Evolutionary conservation across 2,113 vertebrate species (phyloP).

Genomic region (Willisornis vidua): DNA sequence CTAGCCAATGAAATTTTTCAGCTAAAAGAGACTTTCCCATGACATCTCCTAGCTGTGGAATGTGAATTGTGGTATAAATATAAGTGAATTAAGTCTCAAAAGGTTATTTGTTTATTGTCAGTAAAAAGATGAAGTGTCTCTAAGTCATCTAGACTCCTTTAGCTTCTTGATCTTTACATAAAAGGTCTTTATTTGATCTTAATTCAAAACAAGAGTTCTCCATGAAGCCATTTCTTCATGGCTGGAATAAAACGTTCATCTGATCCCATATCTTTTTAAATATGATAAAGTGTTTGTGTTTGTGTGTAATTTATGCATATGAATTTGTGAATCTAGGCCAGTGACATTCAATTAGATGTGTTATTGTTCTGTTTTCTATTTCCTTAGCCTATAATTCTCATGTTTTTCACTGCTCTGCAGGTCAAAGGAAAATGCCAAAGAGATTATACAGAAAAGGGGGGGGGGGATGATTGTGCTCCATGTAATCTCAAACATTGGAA

Average conservation of each 20-base stretch:
- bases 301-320: background rate
- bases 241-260: background rate
- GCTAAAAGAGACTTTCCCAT: background rate
- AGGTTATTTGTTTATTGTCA: background rate
- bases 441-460: background rate
- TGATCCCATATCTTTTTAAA: background rate
- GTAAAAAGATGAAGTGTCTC: background rate
- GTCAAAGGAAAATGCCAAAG: constrained; percentile 29
- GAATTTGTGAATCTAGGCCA: background rate
- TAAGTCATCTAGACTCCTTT: background rate
- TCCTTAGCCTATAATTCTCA: background rate
- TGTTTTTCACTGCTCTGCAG: background rate
- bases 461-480: background rate
- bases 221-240: background rate
- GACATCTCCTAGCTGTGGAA: background rate
- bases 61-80: background rate
- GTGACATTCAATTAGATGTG: background rate
- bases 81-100: background rate
- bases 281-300: background rate
- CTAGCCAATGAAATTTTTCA: background rate
- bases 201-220: background rate
- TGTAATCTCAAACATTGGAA: background rate
- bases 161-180: background rate
- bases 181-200: background rate
- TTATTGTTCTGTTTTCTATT: background rate